phyloP scores from a whole-genome alignment of 2,113 vertebrate genomes.

The Zapus hudsonius region DNA sequence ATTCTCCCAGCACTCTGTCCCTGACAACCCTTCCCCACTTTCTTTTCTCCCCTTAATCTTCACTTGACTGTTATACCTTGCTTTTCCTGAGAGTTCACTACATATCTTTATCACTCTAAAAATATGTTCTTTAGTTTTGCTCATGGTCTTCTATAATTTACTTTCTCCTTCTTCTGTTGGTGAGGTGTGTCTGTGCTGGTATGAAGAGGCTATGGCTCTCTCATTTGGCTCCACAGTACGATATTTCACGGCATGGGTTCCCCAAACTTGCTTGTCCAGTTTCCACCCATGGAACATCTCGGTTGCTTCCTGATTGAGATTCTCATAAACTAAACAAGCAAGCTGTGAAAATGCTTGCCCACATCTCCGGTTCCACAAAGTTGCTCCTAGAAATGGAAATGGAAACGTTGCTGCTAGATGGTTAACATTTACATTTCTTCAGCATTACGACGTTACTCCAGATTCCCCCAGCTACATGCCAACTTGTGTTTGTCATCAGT shows the following conservation, averaged over 20 bases:
- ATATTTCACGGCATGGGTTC: neutral
- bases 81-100: conserved; percentile 4
- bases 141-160: neutral
- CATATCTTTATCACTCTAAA: conserved; percentile 8
- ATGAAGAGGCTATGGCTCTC: no score
- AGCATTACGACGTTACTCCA: neutral
- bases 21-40: neutral
- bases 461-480: neutral
- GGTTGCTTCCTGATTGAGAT: neutral
- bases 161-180: neutral
- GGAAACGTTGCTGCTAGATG: neutral
- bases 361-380: neutral
- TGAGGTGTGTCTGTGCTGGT: neutral
- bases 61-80: neutral
- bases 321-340: neutral
- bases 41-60: neutral
- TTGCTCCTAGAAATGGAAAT: neutral
- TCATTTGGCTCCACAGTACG: neutral
- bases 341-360: neutral
- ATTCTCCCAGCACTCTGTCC: neutral
- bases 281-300: neutral
- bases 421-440: conserved; percentile 10
- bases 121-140: neutral
- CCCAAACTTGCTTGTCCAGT: neutral
- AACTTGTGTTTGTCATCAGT: neutral